Evolutionary conservation across 1,140 invertebrate genomes (phyloP), one percentile per base, ranked within the genome.

Genomic region (Caerostris darwini): DNA sequence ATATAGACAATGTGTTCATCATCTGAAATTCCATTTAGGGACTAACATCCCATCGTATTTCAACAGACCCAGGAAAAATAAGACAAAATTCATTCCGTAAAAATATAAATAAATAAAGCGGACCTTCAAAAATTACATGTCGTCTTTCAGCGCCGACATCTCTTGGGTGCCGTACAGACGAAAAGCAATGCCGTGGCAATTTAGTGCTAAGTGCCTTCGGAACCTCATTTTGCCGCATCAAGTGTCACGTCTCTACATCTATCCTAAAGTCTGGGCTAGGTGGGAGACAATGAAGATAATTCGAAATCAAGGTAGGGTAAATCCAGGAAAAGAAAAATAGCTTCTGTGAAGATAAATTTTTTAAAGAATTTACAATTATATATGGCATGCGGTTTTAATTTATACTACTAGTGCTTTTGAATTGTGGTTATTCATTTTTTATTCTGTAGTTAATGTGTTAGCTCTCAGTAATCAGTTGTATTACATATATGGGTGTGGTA

Each of bases 141-240:
- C 34, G 17, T n/a, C 12, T n/a, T 3, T 14, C 4, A n/a, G n/a
- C 71, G 50, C 34, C 34, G 8, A 77, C 8, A 14, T 77, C 71
- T 50, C 71, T 53, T 34, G 19, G 69, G 71, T 53, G 5, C 50
- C 71, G 53, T 77, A 50, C 34, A 34, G 34, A 50, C 71, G 50
- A 3, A 53, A 34, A 12, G 10, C 10, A 77, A 53, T 2, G 3
- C 7, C 10, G 8, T 50, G 34, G 71, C 71, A 77, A 77, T 77
- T 77, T 77, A 34, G 34, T 53, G 71, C 53, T 77, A 77, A 77
- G 71, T 77, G 71, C 71, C 7, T 77, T 77, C 53, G 71, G 7
- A 34, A 34, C 71, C 53, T 77, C 50, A 10, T 77, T 77, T 67
- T 77, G 34, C 53, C 19, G 71, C 34, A 50, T 77, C 53, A 77